Conservation (phyloP, 2,797 vertebrate species). For the Anabas testudineus region DNA sequence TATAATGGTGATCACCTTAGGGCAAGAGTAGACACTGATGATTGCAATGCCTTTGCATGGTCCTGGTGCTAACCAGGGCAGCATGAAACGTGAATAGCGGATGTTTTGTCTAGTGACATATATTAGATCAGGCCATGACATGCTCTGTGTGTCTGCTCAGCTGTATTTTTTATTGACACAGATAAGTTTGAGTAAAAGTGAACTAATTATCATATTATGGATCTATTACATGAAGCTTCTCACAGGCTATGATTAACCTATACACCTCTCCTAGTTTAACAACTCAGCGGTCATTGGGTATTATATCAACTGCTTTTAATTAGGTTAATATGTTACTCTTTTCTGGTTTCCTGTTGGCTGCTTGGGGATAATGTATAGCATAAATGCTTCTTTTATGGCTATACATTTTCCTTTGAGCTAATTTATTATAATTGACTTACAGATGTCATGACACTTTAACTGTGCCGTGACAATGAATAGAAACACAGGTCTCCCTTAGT, state of each 20-base stretch:
- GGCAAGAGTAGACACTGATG: slow-evolving; percentile 53
- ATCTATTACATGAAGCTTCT: slow-evolving; percentile 80
- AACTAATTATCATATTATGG: slow-evolving; percentile 81
- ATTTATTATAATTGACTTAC: slow-evolving; percentile 70
- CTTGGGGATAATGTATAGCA: slow-evolving; percentile 69
- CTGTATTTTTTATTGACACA: slow-evolving; percentile 82
- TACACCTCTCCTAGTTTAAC: slow-evolving; percentile 80
- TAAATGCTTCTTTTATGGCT: slow-evolving; percentile 63
- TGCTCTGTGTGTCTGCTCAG: slow-evolving; percentile 27
- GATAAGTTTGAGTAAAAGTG: slow-evolving; percentile 81
- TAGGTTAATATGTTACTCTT: slow-evolving; percentile 82
- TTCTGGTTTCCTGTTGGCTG: slow-evolving; percentile 67
- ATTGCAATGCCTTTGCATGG: slow-evolving; percentile 42
- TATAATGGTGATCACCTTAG: slow-evolving; percentile 66
- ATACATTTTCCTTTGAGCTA: slow-evolving; percentile 64
- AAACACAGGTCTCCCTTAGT: slow-evolving; percentile 35
- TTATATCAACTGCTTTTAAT: slow-evolving; percentile 82
- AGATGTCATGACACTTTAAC: slow-evolving; percentile 49
- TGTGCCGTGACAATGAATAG: slow-evolving; percentile 19
- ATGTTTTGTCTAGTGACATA: slow-evolving; percentile 59
- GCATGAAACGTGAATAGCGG: slow-evolving; percentile 15
- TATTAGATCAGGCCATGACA: slow-evolving; percentile 50
- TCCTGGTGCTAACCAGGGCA: slow-evolving; percentile 38
- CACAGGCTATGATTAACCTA: slow-evolving; percentile 88
- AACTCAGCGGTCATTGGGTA: slow-evolving; percentile 78